These are phyloP conservation scores for Blomia tropicalis DNA, from an alignment of 2,888 invertebrate species.

Conservation along the genomic window DNA sequence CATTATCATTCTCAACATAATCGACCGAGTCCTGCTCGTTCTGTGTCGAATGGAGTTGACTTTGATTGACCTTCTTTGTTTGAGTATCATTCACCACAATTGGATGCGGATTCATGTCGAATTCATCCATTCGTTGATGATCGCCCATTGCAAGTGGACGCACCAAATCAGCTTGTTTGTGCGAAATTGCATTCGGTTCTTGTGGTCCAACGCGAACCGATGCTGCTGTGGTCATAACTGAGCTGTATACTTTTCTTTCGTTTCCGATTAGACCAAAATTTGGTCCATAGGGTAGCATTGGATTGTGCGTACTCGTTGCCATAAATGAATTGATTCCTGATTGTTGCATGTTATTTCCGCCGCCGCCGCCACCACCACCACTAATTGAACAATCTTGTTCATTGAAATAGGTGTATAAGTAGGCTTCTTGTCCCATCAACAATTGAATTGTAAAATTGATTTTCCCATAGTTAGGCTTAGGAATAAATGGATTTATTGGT, in stretches of 20 bases:
- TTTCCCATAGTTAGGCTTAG: neutral
- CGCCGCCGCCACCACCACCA: neutral
- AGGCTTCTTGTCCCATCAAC: neutral
- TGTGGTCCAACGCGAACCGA: neutral
- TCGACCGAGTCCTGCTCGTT: neutral
- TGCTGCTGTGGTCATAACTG: neutral
- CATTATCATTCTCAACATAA: conserved; percentile 1
- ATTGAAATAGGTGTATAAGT: conserved; percentile 3
- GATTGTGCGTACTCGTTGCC: neutral
- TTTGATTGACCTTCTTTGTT: neutral
- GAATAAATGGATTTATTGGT: neutral
- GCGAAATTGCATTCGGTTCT: neutral
- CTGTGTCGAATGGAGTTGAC: neutral
- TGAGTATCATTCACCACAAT: neutral
- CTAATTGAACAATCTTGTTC: neutral
- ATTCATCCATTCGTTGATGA: neutral
- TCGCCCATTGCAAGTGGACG: neutral
- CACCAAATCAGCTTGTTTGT: neutral
- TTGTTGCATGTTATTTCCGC: neutral
- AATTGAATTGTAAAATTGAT: conserved; percentile 14
- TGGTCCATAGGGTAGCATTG: neutral
- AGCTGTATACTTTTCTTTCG: neutral
- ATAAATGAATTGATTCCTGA: neutral
- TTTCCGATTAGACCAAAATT: neutral
- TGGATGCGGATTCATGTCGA: neutral